Conservation (phyloP, 2,113 vertebrate genomes). For the Phalacrocorax aristotelis region DNA sequence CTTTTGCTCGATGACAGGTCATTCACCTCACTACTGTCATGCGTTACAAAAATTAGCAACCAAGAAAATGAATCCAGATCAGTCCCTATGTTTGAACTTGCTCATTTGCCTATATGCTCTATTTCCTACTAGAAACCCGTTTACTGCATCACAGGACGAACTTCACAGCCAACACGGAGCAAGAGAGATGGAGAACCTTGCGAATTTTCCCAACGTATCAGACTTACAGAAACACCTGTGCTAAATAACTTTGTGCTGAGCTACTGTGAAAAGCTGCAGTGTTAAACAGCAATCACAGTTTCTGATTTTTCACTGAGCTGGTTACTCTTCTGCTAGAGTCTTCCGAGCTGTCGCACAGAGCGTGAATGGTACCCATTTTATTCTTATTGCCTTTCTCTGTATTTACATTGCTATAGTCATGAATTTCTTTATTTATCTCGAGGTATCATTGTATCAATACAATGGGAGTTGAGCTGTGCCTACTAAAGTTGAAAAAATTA, state of each 20-base stretch:
- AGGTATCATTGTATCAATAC: not conserved
- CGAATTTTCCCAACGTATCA: constrained; percentile 69
- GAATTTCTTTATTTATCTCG: not conserved
- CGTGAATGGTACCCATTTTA: constrained; percentile 3
- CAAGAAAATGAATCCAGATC: constrained; percentile 46
- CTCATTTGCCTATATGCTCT: constrained; percentile 1
- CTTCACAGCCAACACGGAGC: constrained; percentile 43
- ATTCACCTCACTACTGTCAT: constrained; percentile 55
- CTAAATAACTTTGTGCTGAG: constrained; percentile 61
- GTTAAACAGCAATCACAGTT: constrained; percentile 57
- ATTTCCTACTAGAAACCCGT: not conserved
- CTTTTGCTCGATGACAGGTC: constrained; percentile 41
- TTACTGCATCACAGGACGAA: constrained; percentile 7
- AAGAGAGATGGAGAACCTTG: constrained; percentile 51
- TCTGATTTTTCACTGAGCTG: constrained; percentile 41
- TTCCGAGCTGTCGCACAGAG: not conserved
- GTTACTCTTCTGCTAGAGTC: constrained; percentile 37
- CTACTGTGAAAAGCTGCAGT: constrained; percentile 62
- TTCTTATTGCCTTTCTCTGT: not conserved
- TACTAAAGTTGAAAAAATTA: not conserved
- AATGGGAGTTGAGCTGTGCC: not conserved
- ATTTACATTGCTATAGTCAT: not conserved
- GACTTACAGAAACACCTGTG: constrained; percentile 67
- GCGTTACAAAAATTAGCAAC: constrained; percentile 52
- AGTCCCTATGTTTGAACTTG: not conserved